phyloP scores from a whole-genome alignment of 1,140 invertebrate species.

The Megalonaias nervosa region DNA sequence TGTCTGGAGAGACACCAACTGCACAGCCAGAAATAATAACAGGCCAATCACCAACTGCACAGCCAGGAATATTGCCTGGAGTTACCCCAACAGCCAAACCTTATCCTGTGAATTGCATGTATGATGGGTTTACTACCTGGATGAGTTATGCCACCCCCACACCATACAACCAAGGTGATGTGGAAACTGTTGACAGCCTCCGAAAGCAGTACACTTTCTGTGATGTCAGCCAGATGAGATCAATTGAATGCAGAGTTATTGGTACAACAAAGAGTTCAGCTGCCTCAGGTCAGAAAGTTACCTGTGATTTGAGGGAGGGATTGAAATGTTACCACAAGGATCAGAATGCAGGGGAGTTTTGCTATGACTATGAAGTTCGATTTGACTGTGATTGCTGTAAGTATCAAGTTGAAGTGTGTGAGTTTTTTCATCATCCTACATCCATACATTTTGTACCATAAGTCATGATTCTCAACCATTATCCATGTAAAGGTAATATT shows the following conservation, averaged over 20 bases:
- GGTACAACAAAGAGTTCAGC: slow-evolving; percentile 31
- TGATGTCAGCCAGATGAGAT: slow-evolving; percentile 46
- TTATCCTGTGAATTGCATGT: slow-evolving; percentile 28
- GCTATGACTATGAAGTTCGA: slow-evolving; percentile 68
- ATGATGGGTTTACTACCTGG: slow-evolving; percentile 53
- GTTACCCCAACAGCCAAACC: background rate
- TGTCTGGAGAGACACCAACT: too few species aligned
- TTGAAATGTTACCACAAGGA: slow-evolving; percentile 64
- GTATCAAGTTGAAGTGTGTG: background rate
- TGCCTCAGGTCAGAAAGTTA: slow-evolving; percentile 50
- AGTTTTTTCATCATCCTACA: too few species aligned
- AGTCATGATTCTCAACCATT: too few species aligned
- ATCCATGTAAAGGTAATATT: too few species aligned
- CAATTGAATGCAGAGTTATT: slow-evolving; percentile 59
- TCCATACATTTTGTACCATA: too few species aligned
- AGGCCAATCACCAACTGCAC: too few species aligned
- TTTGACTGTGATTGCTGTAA: slow-evolving; percentile 66
- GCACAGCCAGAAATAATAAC: too few species aligned
- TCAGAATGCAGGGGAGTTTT: slow-evolving; percentile 48
- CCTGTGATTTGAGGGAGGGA: slow-evolving; percentile 62
- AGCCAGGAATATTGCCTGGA: too few species aligned
- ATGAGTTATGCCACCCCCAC: slow-evolving; percentile 51
- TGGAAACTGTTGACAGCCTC: slow-evolving; percentile 40
- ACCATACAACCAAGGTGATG: slow-evolving; percentile 44
- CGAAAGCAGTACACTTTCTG: slow-evolving; percentile 49